Conservation (phyloP, 2,113 vertebrate species). For the Gobiocypris rarus region DNA sequence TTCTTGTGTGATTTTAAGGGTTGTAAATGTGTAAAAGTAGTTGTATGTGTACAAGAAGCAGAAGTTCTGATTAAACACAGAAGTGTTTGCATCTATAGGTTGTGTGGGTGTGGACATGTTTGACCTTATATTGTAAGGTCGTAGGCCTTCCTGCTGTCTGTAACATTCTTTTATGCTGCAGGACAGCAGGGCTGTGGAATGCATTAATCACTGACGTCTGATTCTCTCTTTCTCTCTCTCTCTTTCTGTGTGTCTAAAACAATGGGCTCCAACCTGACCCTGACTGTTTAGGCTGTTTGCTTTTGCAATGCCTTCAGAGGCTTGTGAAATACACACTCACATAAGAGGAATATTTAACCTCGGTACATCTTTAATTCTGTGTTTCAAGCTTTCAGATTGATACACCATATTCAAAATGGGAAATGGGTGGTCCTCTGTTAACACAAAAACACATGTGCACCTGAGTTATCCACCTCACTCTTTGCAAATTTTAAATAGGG, state of each 20-base stretch:
- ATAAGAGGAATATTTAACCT: background rate
- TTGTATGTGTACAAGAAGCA: slow-evolving; percentile 36
- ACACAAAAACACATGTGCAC: background rate
- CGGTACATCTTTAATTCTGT: background rate
- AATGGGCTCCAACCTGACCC: background rate
- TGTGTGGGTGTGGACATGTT: slow-evolving; percentile 17
- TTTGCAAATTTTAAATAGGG: background rate
- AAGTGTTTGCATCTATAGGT: background rate
- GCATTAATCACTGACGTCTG: slow-evolving; percentile 63
- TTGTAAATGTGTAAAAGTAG: background rate
- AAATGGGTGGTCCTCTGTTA: background rate
- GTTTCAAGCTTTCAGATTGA: background rate
- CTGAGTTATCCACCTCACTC: background rate
- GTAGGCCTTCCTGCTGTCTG: slow-evolving; percentile 20
- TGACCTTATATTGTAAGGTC: slow-evolving; percentile 2
- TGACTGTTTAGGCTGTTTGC: background rate
- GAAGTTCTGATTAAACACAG: background rate
- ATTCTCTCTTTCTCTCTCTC: background rate
- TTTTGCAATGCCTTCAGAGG: background rate
- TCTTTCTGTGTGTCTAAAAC: background rate
- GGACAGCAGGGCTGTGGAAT: slow-evolving; percentile 63
- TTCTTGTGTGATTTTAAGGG: background rate
- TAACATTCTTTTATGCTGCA: slow-evolving; percentile 45
- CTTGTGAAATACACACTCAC: background rate
- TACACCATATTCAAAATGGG: background rate